phyloP scores from a whole-genome alignment of 2,113 vertebrate species.

The Dasyurus viverrinus region DNA sequence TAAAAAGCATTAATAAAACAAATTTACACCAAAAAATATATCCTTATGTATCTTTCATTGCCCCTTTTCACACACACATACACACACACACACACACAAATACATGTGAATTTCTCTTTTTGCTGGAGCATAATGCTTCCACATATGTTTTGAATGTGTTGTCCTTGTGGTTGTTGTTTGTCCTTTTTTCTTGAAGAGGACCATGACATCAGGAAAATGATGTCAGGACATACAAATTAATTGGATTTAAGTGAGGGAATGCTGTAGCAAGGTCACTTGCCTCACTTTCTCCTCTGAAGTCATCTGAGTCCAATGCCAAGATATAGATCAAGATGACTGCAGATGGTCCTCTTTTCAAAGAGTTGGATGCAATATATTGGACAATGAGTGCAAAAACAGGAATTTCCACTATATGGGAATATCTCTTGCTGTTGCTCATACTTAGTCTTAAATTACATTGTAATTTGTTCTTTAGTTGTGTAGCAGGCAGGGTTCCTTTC shows the following conservation, averaged over 20 bases:
- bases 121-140: not conserved
- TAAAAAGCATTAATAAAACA: no score
- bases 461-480: not conserved
- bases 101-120: not conserved
- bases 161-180: no score
- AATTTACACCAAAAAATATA: no score
- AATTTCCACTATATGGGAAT: not conserved
- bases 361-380: not conserved
- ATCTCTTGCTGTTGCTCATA: not conserved
- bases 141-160: not conserved
- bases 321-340: no score
- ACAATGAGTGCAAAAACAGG: not conserved
- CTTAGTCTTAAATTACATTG: not conserved
- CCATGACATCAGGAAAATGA: no score
- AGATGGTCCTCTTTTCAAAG: not conserved
- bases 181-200: no score
- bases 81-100: not conserved
- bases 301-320: no score
- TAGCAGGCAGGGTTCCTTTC: not conserved
- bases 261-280: no score
- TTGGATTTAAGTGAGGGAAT: no score
- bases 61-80: not conserved
- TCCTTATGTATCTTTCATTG: not conserved
- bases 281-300: no score
- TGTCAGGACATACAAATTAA: no score